phyloP scores from a whole-genome alignment of 2,113 vertebrate species.

The Gobius niger region DNA sequence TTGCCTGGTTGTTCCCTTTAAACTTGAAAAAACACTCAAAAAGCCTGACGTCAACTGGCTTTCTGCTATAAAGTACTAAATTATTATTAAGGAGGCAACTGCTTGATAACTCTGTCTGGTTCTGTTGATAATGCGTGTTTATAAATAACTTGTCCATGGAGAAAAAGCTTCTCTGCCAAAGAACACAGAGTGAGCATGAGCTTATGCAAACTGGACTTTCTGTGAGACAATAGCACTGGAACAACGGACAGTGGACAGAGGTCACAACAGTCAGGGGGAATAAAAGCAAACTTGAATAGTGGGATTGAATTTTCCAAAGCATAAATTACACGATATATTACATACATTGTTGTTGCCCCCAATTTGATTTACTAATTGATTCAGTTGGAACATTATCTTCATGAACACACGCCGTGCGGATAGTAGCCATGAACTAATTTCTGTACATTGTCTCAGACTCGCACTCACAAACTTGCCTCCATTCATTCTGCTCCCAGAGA shows the following conservation, averaged over 20 bases:
- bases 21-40: not conserved
- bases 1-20: too few species aligned
- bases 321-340: not conserved
- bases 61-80: not conserved
- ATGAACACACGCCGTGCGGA: too few species aligned
- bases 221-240: slow-evolving; percentile 9
- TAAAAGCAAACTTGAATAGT: slow-evolving; percentile 12
- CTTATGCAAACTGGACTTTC: not conserved
- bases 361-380: too few species aligned
- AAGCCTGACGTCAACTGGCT: not conserved
- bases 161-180: slow-evolving; percentile 20
- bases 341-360: not conserved
- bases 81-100: not conserved
- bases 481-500: too few species aligned
- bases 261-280: slow-evolving; percentile 6
- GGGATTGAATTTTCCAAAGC: not conserved
- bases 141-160: not conserved
- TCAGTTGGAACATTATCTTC: too few species aligned
- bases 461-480: too few species aligned
- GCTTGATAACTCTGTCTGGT: slow-evolving; percentile 1
- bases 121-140: slow-evolving; percentile 8
- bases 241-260: slow-evolving; percentile 22
- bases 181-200: not conserved
- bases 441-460: too few species aligned
- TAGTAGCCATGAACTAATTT: too few species aligned